A percentile compares a stretch with the other conserved stretches of the same genome.
Evolutionary conservation across 1,140 invertebrate species (phyloP).

Genomic region (Lepidurus packardi): DNA sequence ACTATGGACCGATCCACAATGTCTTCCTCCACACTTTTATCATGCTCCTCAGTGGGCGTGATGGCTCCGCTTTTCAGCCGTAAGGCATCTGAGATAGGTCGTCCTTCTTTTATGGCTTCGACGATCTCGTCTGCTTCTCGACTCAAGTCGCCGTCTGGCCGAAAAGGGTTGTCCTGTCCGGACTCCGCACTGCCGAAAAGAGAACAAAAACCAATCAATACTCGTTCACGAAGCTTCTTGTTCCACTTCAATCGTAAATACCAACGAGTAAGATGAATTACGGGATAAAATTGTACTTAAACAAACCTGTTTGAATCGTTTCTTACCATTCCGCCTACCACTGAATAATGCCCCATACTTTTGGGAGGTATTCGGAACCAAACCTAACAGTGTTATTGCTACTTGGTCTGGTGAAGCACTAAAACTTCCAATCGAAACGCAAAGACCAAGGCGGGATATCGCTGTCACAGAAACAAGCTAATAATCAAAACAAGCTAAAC

Average conservation of each 20-base stretch:
- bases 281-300: neutral
- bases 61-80: conserved; percentile 41
- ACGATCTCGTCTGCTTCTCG: conserved; percentile 94
- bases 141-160: conserved; percentile 88
- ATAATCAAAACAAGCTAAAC: neutral
- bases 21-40: conserved; percentile 21
- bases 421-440: neutral
- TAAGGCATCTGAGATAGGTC: conserved; percentile 65
- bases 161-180: conserved; percentile 94
- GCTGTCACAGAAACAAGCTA: neutral
- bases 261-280: no score
- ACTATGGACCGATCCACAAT: conserved; percentile 2
- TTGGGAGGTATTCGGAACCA: no score
- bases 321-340: neutral
- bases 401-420: neutral
- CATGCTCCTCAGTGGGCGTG: conserved; percentile 25
- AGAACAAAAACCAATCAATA: conserved; percentile 35
- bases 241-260: neutral
- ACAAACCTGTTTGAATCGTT: conserved; percentile 6
- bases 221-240: neutral
- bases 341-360: neutral
- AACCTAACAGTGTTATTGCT: neutral
- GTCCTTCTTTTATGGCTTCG: conserved; percentile 82
- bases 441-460: no score
- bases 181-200: conserved; percentile 75